Evolutionary conservation across 2,888 invertebrate genomes (phyloP).

Genomic region (Platycnemis pennipes): DNA sequence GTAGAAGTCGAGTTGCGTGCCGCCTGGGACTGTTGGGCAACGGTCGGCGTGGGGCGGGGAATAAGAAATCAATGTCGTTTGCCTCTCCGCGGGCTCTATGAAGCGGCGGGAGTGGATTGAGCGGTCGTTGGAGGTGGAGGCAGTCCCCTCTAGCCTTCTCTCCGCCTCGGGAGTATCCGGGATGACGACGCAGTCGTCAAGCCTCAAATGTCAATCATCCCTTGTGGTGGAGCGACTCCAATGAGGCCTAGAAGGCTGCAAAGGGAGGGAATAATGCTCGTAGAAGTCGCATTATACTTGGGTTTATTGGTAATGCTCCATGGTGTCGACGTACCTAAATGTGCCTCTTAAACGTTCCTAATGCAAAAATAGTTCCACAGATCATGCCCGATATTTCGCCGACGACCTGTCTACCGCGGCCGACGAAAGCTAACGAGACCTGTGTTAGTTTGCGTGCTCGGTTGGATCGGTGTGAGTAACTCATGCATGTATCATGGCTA

Average conservation of each 20-base stretch:
- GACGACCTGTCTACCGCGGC: too few species aligned
- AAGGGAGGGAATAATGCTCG: background rate
- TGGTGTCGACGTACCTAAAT: too few species aligned
- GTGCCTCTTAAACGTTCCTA: too few species aligned
- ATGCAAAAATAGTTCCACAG: too few species aligned
- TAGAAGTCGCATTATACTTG: too few species aligned
- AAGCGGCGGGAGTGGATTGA: background rate
- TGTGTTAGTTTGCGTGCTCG: background rate
- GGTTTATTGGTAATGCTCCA: too few species aligned
- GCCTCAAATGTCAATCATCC: background rate
- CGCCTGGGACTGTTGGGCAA: background rate
- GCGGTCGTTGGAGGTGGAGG: background rate
- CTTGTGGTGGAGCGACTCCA: background rate
- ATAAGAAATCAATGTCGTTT: constrained; percentile 3
- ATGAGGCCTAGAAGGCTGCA: too few species aligned
- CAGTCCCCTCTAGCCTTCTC: background rate
- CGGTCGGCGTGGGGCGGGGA: background rate
- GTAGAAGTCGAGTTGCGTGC: background rate
- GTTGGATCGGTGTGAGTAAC: background rate
- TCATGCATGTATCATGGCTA: background rate
- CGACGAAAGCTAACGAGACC: too few species aligned
- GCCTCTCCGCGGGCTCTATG: background rate
- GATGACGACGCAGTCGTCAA: background rate
- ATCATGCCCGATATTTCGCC: too few species aligned
- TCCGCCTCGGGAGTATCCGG: background rate